Evolutionary conservation across 2,888 invertebrate species (phyloP).

Genomic region (Isoperla grammatica): DNA sequence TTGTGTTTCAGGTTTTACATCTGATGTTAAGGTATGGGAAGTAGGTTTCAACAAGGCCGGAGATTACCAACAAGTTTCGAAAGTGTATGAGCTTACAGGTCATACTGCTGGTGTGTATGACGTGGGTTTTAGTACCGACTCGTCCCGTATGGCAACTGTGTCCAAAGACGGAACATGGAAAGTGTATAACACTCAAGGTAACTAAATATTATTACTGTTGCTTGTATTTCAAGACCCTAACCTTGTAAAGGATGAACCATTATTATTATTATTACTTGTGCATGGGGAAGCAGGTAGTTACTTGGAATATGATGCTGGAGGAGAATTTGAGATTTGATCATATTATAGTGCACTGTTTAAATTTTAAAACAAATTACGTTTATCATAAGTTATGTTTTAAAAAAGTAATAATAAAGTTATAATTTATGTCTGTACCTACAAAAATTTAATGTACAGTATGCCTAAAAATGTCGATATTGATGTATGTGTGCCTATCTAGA

Average conservation of each 20-base stretch:
- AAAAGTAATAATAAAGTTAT: no score
- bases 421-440: no score
- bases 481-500: no score
- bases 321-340: no score
- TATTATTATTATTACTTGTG: no score
- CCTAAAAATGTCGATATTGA: no score
- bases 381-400: no score
- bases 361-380: no score
- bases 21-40: slow-evolving; percentile 74
- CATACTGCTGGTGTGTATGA: slow-evolving; percentile 76
- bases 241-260: neutral
- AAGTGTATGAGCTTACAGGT: slow-evolving; percentile 75
- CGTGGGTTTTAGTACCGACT: slow-evolving; percentile 75
- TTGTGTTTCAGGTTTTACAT: slow-evolving; percentile 56
- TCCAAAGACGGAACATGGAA: slow-evolving; percentile 87
- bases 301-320: no score
- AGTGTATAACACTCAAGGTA: slow-evolving; percentile 78
- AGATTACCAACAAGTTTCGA: slow-evolving; percentile 65
- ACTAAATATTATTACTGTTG: slow-evolving; percentile 38
- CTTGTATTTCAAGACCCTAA: neutral
- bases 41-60: slow-evolving; percentile 68
- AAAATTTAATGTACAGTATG: no score
- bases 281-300: neutral
- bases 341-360: no score
- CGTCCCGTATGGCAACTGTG: slow-evolving; percentile 74